A percentile compares a stretch with the other conserved stretches of the same genome.
These are phyloP conservation scores for Drosophila nebulosa DNA, from an alignment of 1,140 invertebrate species.

Conservation along the genomic window DNA sequence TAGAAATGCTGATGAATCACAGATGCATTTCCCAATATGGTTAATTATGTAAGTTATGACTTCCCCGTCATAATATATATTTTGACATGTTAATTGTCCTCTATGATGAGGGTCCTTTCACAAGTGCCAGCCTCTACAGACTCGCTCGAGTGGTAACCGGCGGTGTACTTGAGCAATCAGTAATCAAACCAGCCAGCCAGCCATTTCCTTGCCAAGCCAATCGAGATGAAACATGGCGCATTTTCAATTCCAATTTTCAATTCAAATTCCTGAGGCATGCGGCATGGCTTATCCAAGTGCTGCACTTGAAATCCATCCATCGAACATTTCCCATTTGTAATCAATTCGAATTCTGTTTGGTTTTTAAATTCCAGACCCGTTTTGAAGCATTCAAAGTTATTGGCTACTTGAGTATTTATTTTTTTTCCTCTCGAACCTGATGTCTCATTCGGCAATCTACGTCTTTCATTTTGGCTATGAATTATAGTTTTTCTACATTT, in stretches of 20 bases:
- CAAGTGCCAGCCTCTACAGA: conserved; percentile 12
- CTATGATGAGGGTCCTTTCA: conserved; percentile 46
- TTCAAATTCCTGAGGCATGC: conserved; percentile 27
- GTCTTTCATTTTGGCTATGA: conserved; percentile 23
- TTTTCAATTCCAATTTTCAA: conserved; percentile 45
- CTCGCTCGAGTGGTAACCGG: not conserved
- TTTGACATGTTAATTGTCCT: conserved; percentile 59
- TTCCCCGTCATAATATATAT: conserved; percentile 63
- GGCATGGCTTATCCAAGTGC: conserved; percentile 41
- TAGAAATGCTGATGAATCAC: conserved; percentile 1
- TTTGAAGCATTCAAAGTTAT: conserved; percentile 48
- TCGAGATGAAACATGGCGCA: conserved; percentile 37
- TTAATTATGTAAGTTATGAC: conserved; percentile 60
- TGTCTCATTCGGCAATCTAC: conserved; percentile 25
- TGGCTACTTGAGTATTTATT: conserved; percentile 57
- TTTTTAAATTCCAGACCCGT: conserved; percentile 63
- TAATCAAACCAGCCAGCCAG: conserved; percentile 24
- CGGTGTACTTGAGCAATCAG: conserved; percentile 44
- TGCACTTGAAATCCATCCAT: conserved; percentile 46
- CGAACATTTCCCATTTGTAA: conserved; percentile 54
- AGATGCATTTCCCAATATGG: conserved; percentile 19
- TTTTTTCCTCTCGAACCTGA: not conserved
- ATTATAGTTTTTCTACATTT: conserved; percentile 27
- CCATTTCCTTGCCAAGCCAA: conserved; percentile 37
- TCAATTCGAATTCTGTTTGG: conserved; percentile 30